phyloP scores from a whole-genome alignment of 2,113 vertebrate genomes.

The Podiceps cristatus region DNA sequence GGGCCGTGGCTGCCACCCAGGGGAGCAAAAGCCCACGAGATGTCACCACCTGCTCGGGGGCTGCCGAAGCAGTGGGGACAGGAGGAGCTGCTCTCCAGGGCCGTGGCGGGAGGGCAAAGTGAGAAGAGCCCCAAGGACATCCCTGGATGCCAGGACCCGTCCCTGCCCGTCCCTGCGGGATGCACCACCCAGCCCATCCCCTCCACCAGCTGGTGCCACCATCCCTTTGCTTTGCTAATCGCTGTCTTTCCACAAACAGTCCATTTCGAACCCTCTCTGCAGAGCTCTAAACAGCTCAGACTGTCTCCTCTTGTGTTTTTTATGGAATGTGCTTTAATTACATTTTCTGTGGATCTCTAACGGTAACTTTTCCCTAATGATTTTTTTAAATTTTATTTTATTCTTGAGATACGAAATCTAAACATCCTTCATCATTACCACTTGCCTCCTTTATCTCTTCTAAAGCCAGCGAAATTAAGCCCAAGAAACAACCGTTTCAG shows the following conservation, averaged over 20 bases:
- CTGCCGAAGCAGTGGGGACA: fast-evolving
- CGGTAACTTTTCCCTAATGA: background rate
- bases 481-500: background rate
- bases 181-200: background rate
- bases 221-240: background rate
- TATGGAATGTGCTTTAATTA: background rate
- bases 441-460: background rate
- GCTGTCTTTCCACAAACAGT: background rate
- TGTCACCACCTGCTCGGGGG: fast-evolving
- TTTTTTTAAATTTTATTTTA: background rate
- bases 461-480: background rate
- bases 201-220: background rate
- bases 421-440: background rate
- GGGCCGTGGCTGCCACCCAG: too few relatives aligned
- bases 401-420: background rate
- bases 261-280: background rate
- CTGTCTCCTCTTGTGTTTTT: too few relatives aligned
- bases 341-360: background rate
- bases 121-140: fast-evolving
- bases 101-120: fast-evolving
- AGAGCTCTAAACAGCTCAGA: background rate
- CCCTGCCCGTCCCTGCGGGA: background rate
- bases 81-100: background rate
- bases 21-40: background rate
- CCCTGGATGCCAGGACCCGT: too few relatives aligned